These are phyloP conservation scores for Phoeniculus purpureus DNA, from an alignment of 2,797 vertebrate genomes.

Conservation along the genomic window DNA sequence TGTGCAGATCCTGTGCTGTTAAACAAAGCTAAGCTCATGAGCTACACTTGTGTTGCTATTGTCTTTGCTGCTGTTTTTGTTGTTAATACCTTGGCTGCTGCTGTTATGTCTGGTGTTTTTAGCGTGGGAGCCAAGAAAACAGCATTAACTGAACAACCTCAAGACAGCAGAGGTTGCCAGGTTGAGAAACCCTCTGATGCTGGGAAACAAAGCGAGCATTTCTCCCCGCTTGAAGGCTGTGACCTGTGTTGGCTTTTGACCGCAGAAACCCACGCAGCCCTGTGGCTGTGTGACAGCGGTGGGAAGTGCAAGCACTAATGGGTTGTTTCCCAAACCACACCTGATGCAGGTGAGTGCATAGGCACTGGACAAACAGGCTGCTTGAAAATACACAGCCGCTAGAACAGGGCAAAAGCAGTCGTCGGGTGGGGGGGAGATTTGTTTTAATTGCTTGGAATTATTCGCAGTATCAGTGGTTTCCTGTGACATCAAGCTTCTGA, in stretches of 20 bases:
- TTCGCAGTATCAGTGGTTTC: constrained; percentile 55
- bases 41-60: constrained; percentile 40
- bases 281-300: rapidly evolving
- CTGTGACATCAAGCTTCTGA: constrained; percentile 65
- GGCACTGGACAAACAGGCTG: neutral
- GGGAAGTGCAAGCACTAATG: neutral
- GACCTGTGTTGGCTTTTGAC: neutral
- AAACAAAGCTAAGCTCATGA: constrained; percentile 47
- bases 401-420: neutral
- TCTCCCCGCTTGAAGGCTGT: neutral
- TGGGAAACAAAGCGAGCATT: neutral
- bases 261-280: neutral
- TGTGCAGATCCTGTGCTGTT: constrained; percentile 25
- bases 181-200: constrained; percentile 39
- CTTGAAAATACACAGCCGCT: neutral
- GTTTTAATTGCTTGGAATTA: constrained; percentile 42
- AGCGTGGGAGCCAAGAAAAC: constrained; percentile 39
- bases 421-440: neutral
- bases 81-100: constrained; percentile 62
- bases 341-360: neutral
- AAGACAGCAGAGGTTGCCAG: constrained; percentile 25
- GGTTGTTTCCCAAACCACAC: neutral
- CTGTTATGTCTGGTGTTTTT: constrained; percentile 45
- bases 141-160: constrained; percentile 32
- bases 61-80: constrained; percentile 57